Percentiles rank a stretch among this genome's conserved stretches.
Evolutionary conservation across 2,888 invertebrate genomes (phyloP).

Genomic region (Elmis aenea): DNA sequence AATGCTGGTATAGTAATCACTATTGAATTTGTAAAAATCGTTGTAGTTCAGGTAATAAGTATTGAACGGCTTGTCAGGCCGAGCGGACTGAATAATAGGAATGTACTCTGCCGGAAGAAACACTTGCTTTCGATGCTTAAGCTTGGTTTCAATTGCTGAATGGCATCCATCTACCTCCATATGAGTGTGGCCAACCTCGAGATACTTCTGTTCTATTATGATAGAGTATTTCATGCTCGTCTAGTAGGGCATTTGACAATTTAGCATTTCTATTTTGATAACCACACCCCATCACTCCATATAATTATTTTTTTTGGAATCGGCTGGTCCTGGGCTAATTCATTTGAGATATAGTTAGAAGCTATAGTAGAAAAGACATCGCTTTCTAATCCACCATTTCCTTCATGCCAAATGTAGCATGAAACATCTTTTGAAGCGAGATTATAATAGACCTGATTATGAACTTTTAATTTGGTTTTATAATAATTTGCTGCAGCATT

Average conservation of each 20-base stretch:
- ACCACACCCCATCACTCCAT: too few relatives aligned
- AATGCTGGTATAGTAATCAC: conserved; percentile 6
- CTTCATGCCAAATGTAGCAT: too few relatives aligned
- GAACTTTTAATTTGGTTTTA: conserved; percentile 1
- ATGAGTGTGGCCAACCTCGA: conserved; percentile 13
- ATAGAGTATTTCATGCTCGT: conserved; percentile 14
- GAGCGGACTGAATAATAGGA: background rate
- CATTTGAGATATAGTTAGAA: too few relatives aligned
- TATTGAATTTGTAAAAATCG: conserved; percentile 3
- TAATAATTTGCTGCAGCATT: background rate
- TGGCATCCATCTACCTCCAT: conserved; percentile 28
- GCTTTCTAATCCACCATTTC: too few relatives aligned
- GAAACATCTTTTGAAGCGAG: background rate
- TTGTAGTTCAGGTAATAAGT: conserved; percentile 1
- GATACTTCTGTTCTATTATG: conserved; percentile 4
- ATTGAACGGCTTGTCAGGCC: background rate
- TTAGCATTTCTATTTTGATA: conserved; percentile 7
- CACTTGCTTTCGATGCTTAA: conserved; percentile 16
- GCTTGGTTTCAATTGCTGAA: conserved; percentile 14
- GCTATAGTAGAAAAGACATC: too few relatives aligned
- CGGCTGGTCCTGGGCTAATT: too few relatives aligned
- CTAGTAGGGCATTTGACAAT: conserved; percentile 9
- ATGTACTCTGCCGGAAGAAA: conserved; percentile 22
- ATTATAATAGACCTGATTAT: background rate
- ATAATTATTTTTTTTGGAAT: too few relatives aligned